phyloP scores from a whole-genome alignment of 2,113 vertebrate species.

The Podilymbus podiceps region DNA sequence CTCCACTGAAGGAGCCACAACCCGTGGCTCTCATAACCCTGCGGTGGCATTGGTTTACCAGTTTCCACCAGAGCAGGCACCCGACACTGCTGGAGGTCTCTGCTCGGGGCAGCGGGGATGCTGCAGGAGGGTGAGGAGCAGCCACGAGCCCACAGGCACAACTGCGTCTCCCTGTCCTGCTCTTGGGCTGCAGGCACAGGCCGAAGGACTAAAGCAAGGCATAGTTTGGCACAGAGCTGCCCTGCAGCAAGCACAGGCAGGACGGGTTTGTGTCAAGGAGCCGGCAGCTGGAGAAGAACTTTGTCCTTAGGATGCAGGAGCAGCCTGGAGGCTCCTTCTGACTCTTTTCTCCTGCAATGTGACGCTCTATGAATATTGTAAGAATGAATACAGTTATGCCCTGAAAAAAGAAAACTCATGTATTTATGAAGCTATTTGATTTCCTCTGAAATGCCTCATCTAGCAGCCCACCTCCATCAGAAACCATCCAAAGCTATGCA shows the following conservation, averaged over 20 bases:
- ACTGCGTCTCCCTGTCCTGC: background rate
- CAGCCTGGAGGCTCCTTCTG: background rate
- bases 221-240: background rate
- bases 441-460: slow-evolving; percentile 53
- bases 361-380: background rate
- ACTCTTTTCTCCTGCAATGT: background rate
- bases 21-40: background rate
- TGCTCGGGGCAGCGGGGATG: background rate
- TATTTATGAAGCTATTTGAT: slow-evolving; percentile 51
- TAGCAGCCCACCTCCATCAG: slow-evolving; percentile 33
- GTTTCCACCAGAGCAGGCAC: background rate
- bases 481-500: background rate
- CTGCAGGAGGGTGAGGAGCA: background rate
- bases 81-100: background rate
- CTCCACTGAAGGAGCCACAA: background rate
- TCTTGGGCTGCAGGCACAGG: background rate
- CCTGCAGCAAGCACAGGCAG: background rate
- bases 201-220: background rate
- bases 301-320: background rate
- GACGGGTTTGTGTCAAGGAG: background rate
- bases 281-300: background rate
- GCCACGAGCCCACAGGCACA: rapidly evolving
- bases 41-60: background rate
- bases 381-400: background rate
- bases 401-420: slow-evolving; percentile 30